Evolutionary conservation across 37 sponge, comb jelly and placozoan species (phyloP).

Genomic region (Oscarella lobularis): DNA sequence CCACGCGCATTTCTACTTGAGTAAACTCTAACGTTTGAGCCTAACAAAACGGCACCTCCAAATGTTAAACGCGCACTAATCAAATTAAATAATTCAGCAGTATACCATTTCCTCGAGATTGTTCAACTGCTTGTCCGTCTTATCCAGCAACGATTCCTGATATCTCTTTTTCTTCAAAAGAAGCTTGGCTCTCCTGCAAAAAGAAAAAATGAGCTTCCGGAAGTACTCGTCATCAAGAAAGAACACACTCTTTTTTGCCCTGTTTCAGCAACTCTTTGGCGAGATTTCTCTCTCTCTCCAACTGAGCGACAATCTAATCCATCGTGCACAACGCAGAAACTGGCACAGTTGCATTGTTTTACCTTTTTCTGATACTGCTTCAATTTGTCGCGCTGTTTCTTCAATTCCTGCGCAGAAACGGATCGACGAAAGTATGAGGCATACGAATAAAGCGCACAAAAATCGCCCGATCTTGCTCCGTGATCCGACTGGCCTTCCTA

Average conservation of each 20-base stretch:
- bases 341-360: neutral
- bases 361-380: conserved; percentile 91
- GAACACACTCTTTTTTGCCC: conserved; percentile 87
- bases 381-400: conserved; percentile 79
- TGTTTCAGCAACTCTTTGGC: conserved; percentile 75
- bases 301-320: conserved; percentile 51
- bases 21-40: conserved; percentile 89
- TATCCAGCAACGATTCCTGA: conserved; percentile 70
- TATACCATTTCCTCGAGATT: conserved; percentile 83
- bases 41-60: conserved; percentile 3
- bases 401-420: conserved; percentile 43
- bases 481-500: conserved; percentile 34
- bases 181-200: conserved; percentile 70
- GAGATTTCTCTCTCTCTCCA: conserved; percentile 71
- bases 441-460: conserved; percentile 36
- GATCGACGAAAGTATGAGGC: neutral
- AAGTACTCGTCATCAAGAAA: neutral
- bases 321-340: neutral
- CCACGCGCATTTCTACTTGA: conserved; percentile 89
- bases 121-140: conserved; percentile 87
- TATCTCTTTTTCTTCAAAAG: conserved; percentile 94
- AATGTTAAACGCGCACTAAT: neutral
- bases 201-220: neutral
- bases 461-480: conserved; percentile 85
- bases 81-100: neutral